Evolutionary conservation across 2,113 vertebrate species (phyloP).

Genomic region (Oncorhynchus gorbuscha): DNA sequence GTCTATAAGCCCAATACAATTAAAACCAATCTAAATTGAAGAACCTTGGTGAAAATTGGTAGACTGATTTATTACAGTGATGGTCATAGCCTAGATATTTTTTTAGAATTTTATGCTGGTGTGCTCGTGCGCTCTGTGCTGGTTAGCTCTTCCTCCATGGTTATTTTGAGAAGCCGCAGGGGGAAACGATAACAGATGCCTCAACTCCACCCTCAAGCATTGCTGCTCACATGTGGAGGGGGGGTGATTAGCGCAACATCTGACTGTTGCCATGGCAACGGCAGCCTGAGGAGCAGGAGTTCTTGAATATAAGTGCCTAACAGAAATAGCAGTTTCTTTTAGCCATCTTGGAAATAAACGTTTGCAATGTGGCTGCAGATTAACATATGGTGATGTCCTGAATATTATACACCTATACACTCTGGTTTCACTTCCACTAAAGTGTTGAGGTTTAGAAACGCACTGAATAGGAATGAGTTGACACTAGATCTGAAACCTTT

Average conservation of each 20-base stretch:
- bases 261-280: conserved; percentile 68
- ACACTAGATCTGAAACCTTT: background rate
- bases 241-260: conserved; percentile 65
- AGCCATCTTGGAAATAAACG: background rate
- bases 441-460: background rate
- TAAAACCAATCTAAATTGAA: too few relatives aligned
- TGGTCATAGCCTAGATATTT: background rate
- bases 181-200: conserved; percentile 64
- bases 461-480: background rate
- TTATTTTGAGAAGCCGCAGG: conserved; percentile 69
- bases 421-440: too few relatives aligned
- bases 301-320: conserved; percentile 34
- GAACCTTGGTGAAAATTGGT: too few relatives aligned
- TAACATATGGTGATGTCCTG: background rate
- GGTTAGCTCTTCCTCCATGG: conserved; percentile 41
- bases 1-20: too few relatives aligned
- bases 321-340: conserved; percentile 4
- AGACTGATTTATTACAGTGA: too few relatives aligned
- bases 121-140: conserved; percentile 32
- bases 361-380: background rate
- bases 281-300: conserved; percentile 22
- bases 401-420: too few relatives aligned
- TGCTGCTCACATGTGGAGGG: conserved; percentile 31
- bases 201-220: conserved; percentile 33
- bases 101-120: background rate